Conservation (phyloP, 2,888 invertebrate genomes). For the Diarsia dahlii region DNA sequence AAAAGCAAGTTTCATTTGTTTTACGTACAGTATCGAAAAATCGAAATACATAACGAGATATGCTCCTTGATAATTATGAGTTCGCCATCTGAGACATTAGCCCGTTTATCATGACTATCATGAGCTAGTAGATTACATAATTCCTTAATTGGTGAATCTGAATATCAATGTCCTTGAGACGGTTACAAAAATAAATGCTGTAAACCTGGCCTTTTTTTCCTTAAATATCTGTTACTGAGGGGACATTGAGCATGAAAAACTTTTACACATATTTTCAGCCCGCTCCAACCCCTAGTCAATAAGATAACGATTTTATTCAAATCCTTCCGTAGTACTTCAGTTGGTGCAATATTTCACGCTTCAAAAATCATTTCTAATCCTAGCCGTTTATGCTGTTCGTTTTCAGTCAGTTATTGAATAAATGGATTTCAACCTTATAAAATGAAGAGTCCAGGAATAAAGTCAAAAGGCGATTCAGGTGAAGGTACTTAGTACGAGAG, state of each 20-base stretch:
- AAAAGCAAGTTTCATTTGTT: background rate
- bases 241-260: background rate
- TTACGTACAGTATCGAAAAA: background rate
- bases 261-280: too few species aligned
- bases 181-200: background rate
- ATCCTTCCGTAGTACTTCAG: too few species aligned
- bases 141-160: background rate
- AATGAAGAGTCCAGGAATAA: too few species aligned
- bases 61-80: background rate
- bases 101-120: background rate
- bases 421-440: too few species aligned
- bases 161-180: background rate
- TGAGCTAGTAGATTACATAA: background rate
- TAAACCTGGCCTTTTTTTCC: background rate
- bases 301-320: too few species aligned
- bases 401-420: too few species aligned
- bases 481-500: background rate
- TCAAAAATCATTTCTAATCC: too few species aligned
- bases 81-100: background rate
- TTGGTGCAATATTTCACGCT: too few species aligned
- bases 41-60: background rate
- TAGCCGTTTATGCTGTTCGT: too few species aligned
- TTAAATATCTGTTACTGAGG: background rate
- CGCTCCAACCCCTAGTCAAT: too few species aligned
- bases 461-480: too few species aligned